These are phyloP conservation scores for Amphiura filiformis DNA, from an alignment of 35 echinoderm and acorn worm species.

Conservation along the genomic window DNA sequence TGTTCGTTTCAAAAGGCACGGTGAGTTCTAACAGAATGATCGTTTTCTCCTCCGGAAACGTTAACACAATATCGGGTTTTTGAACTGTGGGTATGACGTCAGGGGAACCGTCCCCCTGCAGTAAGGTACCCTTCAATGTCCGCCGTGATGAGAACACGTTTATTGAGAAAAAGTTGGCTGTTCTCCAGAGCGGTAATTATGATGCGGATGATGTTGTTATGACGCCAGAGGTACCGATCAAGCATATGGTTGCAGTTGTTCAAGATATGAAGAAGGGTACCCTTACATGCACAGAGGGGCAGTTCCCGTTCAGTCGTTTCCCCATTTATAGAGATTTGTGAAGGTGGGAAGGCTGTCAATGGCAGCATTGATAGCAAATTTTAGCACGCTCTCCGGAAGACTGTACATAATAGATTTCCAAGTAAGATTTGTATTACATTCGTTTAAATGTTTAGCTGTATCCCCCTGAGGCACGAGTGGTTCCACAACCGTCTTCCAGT, in stretches of 20 bases:
- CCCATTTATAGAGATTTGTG: background rate
- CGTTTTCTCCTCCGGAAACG: background rate
- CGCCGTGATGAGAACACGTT: background rate
- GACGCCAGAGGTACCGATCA: background rate
- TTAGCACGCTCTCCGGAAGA: background rate
- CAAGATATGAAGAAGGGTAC: background rate
- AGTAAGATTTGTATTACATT: background rate
- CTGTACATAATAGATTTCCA: background rate
- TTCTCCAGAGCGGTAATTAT: background rate
- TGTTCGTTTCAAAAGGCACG: background rate
- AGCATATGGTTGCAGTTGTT: background rate
- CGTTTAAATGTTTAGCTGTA: background rate
- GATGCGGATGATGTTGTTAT: background rate
- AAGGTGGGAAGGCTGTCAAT: background rate
- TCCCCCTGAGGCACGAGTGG: background rate
- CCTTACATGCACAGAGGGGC: background rate
- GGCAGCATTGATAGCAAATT: background rate
- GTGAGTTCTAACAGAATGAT: background rate
- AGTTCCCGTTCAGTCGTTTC: background rate
- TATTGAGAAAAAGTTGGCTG: background rate
- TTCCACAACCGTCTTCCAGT: background rate
- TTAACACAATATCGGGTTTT: background rate
- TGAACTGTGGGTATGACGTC: background rate
- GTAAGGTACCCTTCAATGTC: background rate
- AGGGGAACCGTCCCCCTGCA: background rate